Conservation (phyloP, 2,797 vertebrate genomes). For the Myotis myotis region DNA sequence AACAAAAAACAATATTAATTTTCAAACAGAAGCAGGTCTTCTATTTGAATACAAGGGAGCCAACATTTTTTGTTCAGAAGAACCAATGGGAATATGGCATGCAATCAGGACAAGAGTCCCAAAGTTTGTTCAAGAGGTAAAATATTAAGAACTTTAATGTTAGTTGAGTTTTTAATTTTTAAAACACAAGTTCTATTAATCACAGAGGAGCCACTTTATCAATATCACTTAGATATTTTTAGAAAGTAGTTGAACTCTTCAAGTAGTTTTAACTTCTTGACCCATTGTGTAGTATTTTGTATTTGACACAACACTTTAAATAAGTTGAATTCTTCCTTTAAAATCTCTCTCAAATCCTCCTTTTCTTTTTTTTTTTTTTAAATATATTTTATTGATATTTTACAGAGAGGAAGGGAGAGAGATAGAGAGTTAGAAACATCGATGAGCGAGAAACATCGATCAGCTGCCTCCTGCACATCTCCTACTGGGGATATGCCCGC, state of each 20-base stretch:
- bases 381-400: too few species aligned
- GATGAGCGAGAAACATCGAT: too few species aligned
- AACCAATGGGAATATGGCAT: background rate
- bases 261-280: background rate
- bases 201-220: background rate
- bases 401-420: too few species aligned
- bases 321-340: background rate
- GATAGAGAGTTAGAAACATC: too few species aligned
- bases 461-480: too few species aligned
- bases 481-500: too few species aligned
- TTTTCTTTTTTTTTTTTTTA: too few species aligned
- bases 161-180: conserved; percentile 3
- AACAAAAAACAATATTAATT: background rate
- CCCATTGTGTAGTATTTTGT: background rate
- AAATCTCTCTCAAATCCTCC: too few species aligned
- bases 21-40: background rate
- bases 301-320: background rate
- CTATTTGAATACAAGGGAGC: background rate
- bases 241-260: background rate
- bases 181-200: background rate
- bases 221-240: background rate
- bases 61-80: background rate
- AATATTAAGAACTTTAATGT: background rate
- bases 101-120: background rate
- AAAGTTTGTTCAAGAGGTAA: background rate